Base-by-base conservation (phyloP, 2,797 vertebrate species). In the Argya squamiceps region DNA sequence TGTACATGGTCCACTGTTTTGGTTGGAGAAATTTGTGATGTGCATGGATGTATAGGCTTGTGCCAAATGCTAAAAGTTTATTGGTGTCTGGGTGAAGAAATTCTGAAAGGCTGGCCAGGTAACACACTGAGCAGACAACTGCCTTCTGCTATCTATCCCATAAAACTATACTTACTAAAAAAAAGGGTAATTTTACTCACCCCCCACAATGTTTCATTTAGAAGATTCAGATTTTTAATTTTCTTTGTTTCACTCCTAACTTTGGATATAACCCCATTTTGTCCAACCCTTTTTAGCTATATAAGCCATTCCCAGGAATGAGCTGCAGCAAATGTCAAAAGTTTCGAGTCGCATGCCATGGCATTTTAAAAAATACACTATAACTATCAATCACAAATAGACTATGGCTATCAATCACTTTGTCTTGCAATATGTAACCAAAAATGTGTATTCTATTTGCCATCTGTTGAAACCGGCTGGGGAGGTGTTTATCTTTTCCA, bases 81-180 rank as follows among this genome's bases (percentile, higher is more conserved):
- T 19, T 11, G 1, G 5, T 55, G 17, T 4, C 18, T 83, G 20
- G 9, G 9, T 22, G 22, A 93, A 67, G 17, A 88, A 75, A 47
- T 74, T 75, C 9, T n/a, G 60, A 27, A 69, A 53, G 43, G 18
- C 7, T 30, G 52, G 10, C 1, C 5, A 0, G 0, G 9, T 26
- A 62, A 47, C 19, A 22, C 13, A 32, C 15, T 34, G 26, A 77
- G 8, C 4, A 49, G 19, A 37, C 1, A 9, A 52, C 11, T 22
- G 56, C 34, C 3, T 65, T 41, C 64, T 37, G 34, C 39, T 65
- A 11, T 39, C 47, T n/a, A 34, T 34, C 17, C 29, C 9, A 41
- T 46, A 67, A 14, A 53, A 41, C 0, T 29, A 9, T 8, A 18
- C 15, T n/a, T 63, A 56, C 1, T 50, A 11, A 20, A 17, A n/a